Percentiles rank a stretch among this genome's conserved stretches.
Evolutionary conservation across 2,797 vertebrate species (phyloP).

Genomic region (Orientallactaga sibirica): DNA sequence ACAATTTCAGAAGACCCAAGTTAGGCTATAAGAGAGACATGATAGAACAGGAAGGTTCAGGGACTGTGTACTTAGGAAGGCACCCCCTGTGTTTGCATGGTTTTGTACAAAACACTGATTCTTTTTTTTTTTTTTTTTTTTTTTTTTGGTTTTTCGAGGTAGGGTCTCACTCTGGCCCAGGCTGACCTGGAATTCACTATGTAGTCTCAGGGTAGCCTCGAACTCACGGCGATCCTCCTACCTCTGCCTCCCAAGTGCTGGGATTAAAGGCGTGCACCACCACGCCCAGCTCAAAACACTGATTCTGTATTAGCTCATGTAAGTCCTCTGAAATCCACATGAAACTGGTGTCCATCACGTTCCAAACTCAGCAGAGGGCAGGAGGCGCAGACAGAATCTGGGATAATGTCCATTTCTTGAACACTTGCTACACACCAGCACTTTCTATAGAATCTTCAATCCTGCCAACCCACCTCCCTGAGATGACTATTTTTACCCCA

Average conservation of each 20-base stretch:
- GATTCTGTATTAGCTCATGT: background rate
- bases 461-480: background rate
- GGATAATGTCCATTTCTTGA: background rate
- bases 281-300: no score
- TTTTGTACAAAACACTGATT: background rate
- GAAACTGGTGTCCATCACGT: constrained; percentile 2
- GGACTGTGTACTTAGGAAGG: background rate
- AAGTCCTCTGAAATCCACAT: background rate
- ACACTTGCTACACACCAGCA: background rate
- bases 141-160: no score
- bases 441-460: background rate
- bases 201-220: no score
- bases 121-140: no score
- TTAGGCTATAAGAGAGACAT: background rate
- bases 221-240: no score
- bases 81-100: background rate
- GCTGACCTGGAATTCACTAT: no score
- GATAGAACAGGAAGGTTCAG: background rate
- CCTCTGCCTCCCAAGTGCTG: no score
- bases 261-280: no score
- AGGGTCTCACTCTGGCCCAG: no score
- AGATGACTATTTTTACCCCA: background rate
- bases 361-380: background rate
- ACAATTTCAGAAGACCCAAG: background rate
- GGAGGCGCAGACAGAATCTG: background rate